Evolutionary conservation across 2,113 vertebrate genomes (phyloP).

Genomic region (Anseranas semipalmata): DNA sequence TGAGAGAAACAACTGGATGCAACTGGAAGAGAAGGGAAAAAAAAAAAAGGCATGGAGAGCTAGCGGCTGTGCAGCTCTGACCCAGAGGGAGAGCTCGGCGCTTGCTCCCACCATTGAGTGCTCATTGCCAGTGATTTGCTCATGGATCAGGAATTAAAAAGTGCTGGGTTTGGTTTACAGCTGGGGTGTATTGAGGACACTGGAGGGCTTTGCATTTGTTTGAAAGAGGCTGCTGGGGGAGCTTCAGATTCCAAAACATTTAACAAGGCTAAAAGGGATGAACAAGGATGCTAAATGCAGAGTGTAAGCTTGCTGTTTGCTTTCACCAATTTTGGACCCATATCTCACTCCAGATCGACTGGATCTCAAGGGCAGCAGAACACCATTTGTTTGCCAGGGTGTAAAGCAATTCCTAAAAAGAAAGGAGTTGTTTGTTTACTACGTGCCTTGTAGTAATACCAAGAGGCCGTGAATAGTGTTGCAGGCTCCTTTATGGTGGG

Average conservation of each 20-base stretch:
- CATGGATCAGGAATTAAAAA: constrained; percentile 1
- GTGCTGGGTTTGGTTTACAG: constrained; percentile 24
- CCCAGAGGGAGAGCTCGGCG: neutral
- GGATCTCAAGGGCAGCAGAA: neutral
- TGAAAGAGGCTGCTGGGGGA: constrained; percentile 9
- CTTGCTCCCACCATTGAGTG: fast-evolving
- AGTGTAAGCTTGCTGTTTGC: neutral
- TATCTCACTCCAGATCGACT: neutral
- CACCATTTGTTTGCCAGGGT: neutral
- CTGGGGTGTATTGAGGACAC: constrained; percentile 21
- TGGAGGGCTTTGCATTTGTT: constrained; percentile 19
- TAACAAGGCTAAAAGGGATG: neutral
- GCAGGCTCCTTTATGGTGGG: neutral
- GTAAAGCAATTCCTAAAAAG: neutral
- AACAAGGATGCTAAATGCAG: constrained; percentile 37
- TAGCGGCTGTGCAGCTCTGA: neutral
- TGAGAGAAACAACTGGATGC: constrained; percentile 37
- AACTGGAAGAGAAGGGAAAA: neutral
- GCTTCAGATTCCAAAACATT: constrained; percentile 42
- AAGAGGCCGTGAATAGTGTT: neutral
- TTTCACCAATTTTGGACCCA: neutral
- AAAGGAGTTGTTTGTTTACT: neutral
- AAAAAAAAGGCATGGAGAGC: neutral
- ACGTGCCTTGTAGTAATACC: neutral
- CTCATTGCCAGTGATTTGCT: neutral